Conservation (phyloP, 2,797 vertebrate genomes). For the Cetoscarus ocellatus region DNA sequence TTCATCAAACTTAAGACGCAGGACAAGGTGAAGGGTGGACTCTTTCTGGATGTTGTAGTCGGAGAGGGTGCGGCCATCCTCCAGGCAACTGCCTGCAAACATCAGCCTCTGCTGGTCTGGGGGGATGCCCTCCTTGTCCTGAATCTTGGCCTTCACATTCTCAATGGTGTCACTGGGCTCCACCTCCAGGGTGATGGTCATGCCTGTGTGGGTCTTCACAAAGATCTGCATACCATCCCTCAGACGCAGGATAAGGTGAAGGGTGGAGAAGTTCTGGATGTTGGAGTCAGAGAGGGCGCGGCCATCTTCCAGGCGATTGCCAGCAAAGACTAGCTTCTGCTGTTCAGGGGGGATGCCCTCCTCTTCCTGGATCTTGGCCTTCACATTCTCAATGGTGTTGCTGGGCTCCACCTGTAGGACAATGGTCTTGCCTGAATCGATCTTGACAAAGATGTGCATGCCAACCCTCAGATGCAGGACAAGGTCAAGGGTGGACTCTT, state of each 20-base stretch:
- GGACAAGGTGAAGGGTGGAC: constrained; percentile 1
- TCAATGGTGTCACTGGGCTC: no score
- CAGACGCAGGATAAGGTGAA: no score
- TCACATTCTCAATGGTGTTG: background rate
- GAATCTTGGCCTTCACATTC: no score
- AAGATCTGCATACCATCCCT: no score
- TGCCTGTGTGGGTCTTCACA: no score
- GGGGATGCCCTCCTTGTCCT: no score
- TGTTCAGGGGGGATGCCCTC: constrained; percentile 10
- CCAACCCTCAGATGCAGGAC: no score
- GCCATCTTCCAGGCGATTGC: constrained; percentile 22
- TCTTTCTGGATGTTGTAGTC: constrained; percentile 7
- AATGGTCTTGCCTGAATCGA: constrained; percentile 4
- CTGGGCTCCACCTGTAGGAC: constrained; percentile 5
- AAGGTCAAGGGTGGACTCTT: no score
- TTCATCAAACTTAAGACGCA: no score
- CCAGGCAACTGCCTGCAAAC: no score
- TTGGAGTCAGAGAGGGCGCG: constrained; percentile 3
- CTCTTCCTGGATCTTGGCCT: constrained; percentile 2
- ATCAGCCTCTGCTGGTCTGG: no score
- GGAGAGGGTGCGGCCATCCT: background rate
- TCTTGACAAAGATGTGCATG: constrained; percentile 4
- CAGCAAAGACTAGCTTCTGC: constrained; percentile 22
- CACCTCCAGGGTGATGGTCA: no score
- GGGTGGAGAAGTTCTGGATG: constrained; percentile 14